These are phyloP conservation scores for Andrena bicolor DNA, from an alignment of 2,888 invertebrate genomes.

Conservation along the genomic window DNA sequence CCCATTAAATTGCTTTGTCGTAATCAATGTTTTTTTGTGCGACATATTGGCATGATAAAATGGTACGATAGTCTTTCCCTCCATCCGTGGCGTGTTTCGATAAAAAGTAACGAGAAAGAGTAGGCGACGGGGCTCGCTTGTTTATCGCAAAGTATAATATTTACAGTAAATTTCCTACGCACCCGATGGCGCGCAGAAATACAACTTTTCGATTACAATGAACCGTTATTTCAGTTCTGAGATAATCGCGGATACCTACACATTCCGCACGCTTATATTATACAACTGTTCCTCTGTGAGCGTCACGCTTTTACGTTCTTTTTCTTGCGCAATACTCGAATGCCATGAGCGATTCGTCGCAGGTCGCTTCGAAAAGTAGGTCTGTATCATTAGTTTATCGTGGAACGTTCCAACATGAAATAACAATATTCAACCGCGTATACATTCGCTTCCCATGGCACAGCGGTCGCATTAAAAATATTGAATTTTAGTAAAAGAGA, in stretches of 20 bases:
- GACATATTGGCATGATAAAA: conserved; percentile 22
- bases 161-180: background rate
- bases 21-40: conserved; percentile 6
- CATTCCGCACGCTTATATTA: background rate
- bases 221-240: background rate
- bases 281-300: background rate
- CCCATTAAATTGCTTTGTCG: no score
- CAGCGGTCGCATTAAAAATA: background rate
- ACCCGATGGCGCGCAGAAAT: background rate
- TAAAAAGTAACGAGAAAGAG: conserved; percentile 21
- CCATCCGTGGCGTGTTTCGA: background rate
- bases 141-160: conserved; percentile 6
- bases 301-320: conserved; percentile 22
- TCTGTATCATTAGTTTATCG: conserved; percentile 22
- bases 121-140: background rate
- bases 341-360: conserved; percentile 24
- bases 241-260: background rate
- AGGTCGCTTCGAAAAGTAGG: conserved; percentile 51
- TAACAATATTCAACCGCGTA: background rate
- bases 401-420: conserved; percentile 16
- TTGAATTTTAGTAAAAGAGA: background rate
- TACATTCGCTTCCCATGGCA: conserved; percentile 13
- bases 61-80: conserved; percentile 45
- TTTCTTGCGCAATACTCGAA: conserved; percentile 16
- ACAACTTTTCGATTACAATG: background rate